Percentiles rank a stretch among this genome's conserved stretches.
These are phyloP conservation scores for Drosophila kohkoa DNA, from an alignment of 1,140 invertebrate genomes.

Conservation along the genomic window DNA sequence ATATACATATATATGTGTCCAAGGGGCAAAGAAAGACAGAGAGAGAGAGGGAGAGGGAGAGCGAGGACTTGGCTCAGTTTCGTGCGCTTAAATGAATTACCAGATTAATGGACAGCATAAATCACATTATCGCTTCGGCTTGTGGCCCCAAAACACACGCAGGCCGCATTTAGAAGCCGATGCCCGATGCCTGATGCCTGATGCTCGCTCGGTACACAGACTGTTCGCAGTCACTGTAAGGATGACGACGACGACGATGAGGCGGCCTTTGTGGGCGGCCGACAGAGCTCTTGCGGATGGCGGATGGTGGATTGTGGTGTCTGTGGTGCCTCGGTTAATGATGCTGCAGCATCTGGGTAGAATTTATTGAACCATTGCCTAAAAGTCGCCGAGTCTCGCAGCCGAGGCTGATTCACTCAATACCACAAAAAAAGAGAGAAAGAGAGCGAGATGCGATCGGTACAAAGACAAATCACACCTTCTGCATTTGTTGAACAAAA, in stretches of 20 bases:
- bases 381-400: slow-evolving; percentile 61
- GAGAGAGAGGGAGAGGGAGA: neutral
- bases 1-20: slow-evolving; percentile 52
- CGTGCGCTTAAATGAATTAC: slow-evolving; percentile 84
- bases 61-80: slow-evolving; percentile 62
- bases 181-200: slow-evolving; percentile 1
- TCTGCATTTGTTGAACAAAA: slow-evolving; percentile 85
- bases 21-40: neutral
- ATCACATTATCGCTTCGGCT: slow-evolving; percentile 85
- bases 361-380: slow-evolving; percentile 84
- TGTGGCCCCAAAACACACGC: slow-evolving; percentile 64
- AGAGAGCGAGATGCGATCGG: slow-evolving; percentile 53
- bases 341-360: slow-evolving; percentile 69
- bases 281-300: neutral
- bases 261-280: slow-evolving; percentile 79
- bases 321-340: slow-evolving; percentile 65
- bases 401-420: slow-evolving; percentile 73
- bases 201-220: slow-evolving; percentile 2
- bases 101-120: slow-evolving; percentile 85
- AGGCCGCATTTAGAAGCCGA: slow-evolving; percentile 75
- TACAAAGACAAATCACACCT: slow-evolving; percentile 85
- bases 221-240: slow-evolving; percentile 7
- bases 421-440: slow-evolving; percentile 64
- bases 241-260: slow-evolving; percentile 37
- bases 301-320: slow-evolving; percentile 4